Base-by-base conservation (phyloP, 2,113 vertebrate species). In the Pelmatolapia mariae region DNA sequence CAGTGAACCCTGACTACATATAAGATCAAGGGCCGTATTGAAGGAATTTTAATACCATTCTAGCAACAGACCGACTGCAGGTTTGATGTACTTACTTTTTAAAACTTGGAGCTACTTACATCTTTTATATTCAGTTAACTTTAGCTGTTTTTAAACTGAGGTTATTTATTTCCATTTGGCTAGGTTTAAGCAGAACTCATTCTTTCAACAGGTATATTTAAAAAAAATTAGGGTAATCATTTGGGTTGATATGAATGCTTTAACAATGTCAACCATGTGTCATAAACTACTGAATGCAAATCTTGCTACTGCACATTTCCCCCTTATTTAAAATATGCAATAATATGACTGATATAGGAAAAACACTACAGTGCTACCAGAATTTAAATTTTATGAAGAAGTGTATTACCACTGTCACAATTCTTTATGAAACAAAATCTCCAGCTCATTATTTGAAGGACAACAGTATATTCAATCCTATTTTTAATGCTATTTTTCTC, bases 21-120 rank as follows among this genome's bases (percentile, higher is more conserved):
- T 66, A 38, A 22, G 0, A 0, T 66, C 61, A 66, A n/a, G 31
- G 61, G 7, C 19, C 31, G 7, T n/a, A 66, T 8, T 66, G 33
- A 38, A 22, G 10, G 10, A 66, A 38, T 22, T 66, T 22, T 38
- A 66, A 66, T n/a, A 66, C 61, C 36, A 36, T 36, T 36, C 33
- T 8, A 36, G 8, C 33, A 38, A 38, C 36, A 38, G 36, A n/a
- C n/a, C n/a, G n/a, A n/a, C 4, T 40, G 2, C 33, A 38, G 61
- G 61, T 66, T 22, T 66, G 10, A 66, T 38, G 61, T 38, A 38
- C 31, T 66, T 10, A 66, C 1, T 36, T 59, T 57, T 57, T 26
- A 57, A 22, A 15, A 15, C 54, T 26, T 57, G 24, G 24, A 4
- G 54, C 24, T 29, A 57, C 54, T 57, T 26, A 8, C 22, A 57